Percentiles rank a stretch among this genome's conserved stretches.
phyloP scores from a whole-genome alignment of 2,888 invertebrate species.

The Thecophora atra region DNA sequence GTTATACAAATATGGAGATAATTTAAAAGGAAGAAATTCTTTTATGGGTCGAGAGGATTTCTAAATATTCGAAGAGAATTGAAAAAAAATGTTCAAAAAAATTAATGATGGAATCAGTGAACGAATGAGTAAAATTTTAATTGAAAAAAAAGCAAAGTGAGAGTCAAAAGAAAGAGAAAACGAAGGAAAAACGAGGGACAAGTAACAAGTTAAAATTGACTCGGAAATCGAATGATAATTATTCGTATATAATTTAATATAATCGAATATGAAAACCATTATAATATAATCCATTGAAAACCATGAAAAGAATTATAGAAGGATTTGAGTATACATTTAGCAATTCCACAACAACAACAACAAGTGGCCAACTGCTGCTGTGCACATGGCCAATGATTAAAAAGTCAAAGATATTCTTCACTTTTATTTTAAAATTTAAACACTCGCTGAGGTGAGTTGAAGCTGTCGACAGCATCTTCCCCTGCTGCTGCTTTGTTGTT shows the following conservation, averaged over 20 bases:
- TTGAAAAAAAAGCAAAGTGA: too few species aligned
- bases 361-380: slow-evolving; percentile 4
- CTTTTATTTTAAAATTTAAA: slow-evolving; percentile 25
- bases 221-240: neutral
- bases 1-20: neutral
- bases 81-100: neutral
- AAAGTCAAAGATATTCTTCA: slow-evolving; percentile 24
- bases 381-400: slow-evolving; percentile 15
- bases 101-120: neutral
- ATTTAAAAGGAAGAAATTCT: neutral
- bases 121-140: too few species aligned
- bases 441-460: slow-evolving; percentile 36
- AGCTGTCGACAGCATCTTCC: slow-evolving; percentile 19
- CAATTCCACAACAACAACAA: slow-evolving; percentile 38
- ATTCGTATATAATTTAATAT: too few species aligned
- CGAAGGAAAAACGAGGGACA: too few species aligned
- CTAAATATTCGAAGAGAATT: neutral
- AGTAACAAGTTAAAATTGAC: too few species aligned
- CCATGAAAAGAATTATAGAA: too few species aligned
- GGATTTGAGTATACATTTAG: slow-evolving; percentile 41
- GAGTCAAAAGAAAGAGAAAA: neutral
- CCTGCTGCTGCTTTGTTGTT: neutral
- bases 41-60: neutral
- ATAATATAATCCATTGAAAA: too few species aligned
- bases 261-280: too few species aligned